phyloP scores from a whole-genome alignment of 2,113 vertebrate genomes.

The Albula glossodonta region DNA sequence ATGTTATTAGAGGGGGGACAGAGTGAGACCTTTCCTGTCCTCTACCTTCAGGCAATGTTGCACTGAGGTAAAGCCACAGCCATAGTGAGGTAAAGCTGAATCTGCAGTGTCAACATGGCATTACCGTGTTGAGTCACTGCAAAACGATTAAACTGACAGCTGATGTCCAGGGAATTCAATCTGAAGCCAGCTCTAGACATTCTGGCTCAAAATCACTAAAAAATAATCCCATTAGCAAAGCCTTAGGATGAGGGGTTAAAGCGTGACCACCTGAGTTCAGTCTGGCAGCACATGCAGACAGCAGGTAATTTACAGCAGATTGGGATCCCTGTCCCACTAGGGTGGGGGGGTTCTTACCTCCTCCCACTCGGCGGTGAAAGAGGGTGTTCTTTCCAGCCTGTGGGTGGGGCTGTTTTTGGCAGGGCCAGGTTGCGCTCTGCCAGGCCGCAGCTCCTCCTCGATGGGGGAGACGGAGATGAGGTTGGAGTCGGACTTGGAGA shows the following conservation, averaged over 20 bases:
- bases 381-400: conserved; percentile 87
- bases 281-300: neutral
- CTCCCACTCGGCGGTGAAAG: conserved; percentile 97
- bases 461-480: conserved; percentile 79
- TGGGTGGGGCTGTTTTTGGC: conserved; percentile 72
- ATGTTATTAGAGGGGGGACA: neutral
- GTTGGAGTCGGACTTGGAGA: conserved; percentile 95
- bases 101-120: neutral
- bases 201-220: neutral
- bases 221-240: neutral
- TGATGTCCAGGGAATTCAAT: no score
- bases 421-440: conserved; percentile 74
- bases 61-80: neutral
- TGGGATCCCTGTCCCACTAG: neutral
- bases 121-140: no score
- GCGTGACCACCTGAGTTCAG: neutral
- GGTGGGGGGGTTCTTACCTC: conserved; percentile 75
- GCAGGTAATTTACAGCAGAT: neutral
- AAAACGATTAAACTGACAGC: no score
- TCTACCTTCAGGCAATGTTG: no score
- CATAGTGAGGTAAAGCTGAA: neutral
- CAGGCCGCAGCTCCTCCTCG: conserved; percentile 80
- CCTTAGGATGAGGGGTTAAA: neutral
- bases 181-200: neutral
- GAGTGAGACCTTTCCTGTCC: neutral